These are phyloP conservation scores for Sphaerodactylus townsendi DNA, from an alignment of 2,113 vertebrate species.

Conservation along the genomic window DNA sequence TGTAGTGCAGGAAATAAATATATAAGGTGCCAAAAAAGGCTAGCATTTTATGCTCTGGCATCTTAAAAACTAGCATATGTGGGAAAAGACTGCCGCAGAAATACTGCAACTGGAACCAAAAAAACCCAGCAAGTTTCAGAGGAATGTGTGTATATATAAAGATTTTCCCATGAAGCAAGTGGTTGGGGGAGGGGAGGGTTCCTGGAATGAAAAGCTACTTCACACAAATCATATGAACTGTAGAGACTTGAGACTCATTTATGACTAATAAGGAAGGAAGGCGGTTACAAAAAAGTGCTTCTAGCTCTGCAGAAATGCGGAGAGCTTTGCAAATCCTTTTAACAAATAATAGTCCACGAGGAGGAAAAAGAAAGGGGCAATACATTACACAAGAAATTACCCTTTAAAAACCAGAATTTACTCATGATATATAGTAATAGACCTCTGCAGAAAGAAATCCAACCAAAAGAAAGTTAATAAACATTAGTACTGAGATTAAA, in stretches of 20 bases:
- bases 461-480: slow-evolving; percentile 17
- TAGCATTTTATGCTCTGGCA: background rate
- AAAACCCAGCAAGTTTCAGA: slow-evolving; percentile 40
- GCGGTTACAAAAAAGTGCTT: slow-evolving; percentile 32
- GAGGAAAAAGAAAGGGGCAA: background rate
- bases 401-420: slow-evolving; percentile 25
- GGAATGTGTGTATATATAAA: slow-evolving; percentile 35
- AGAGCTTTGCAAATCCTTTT: slow-evolving; percentile 29
- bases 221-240: slow-evolving; percentile 23
- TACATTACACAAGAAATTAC: background rate
- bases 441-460: slow-evolving; percentile 17
- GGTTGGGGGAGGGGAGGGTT: background rate
- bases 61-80: slow-evolving; percentile 35
- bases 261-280: slow-evolving; percentile 49
- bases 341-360: slow-evolving; percentile 32
- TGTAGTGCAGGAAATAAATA: background rate
- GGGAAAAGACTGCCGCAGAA: slow-evolving; percentile 34
- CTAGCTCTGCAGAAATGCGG: slow-evolving; percentile 42
- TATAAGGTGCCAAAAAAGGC: slow-evolving; percentile 18
- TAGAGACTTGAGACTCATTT: slow-evolving; percentile 54
- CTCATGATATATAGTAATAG: slow-evolving; percentile 39
- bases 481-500: background rate
- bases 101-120: slow-evolving; percentile 7
- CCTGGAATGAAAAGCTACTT: slow-evolving; percentile 38
- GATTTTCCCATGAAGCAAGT: slow-evolving; percentile 20